phyloP scores from a whole-genome alignment of 2,888 invertebrate species.

The Philereme transversata region DNA sequence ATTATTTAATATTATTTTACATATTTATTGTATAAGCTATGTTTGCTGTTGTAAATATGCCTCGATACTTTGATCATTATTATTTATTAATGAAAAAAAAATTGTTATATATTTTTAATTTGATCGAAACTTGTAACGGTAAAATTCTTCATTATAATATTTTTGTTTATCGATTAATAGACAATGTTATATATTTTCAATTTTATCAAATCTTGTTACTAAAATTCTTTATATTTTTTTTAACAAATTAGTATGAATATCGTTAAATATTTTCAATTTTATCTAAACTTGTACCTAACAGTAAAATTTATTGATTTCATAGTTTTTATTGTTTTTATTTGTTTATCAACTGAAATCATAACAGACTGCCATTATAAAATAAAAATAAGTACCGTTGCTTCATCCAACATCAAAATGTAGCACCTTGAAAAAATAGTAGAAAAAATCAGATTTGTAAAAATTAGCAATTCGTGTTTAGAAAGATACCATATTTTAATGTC shows the following conservation, averaged over 20 bases:
- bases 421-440: constrained; percentile 10
- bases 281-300: too few relatives aligned
- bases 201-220: not conserved
- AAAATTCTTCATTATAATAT: too few relatives aligned
- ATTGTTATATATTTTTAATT: constrained; percentile 16
- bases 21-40: constrained; percentile 23
- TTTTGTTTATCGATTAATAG: too few relatives aligned
- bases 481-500: constrained; percentile 10
- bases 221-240: too few relatives aligned
- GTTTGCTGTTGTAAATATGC: constrained; percentile 38
- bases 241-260: too few relatives aligned
- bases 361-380: constrained; percentile 4
- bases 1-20: constrained; percentile 33
- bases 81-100: constrained; percentile 14
- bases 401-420: not conserved
- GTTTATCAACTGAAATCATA: not conserved
- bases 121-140: not conserved
- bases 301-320: too few relatives aligned
- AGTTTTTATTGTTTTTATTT: not conserved
- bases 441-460: constrained; percentile 3
- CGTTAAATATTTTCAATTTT: too few relatives aligned
- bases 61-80: constrained; percentile 26
- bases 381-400: not conserved
- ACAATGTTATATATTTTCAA: constrained; percentile 12
- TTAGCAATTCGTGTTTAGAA: constrained; percentile 8